Evolutionary conservation across 2,113 vertebrate genomes (phyloP), one percentile per base, ranked within the genome.

Genomic region (Paratilapia polleni): DNA sequence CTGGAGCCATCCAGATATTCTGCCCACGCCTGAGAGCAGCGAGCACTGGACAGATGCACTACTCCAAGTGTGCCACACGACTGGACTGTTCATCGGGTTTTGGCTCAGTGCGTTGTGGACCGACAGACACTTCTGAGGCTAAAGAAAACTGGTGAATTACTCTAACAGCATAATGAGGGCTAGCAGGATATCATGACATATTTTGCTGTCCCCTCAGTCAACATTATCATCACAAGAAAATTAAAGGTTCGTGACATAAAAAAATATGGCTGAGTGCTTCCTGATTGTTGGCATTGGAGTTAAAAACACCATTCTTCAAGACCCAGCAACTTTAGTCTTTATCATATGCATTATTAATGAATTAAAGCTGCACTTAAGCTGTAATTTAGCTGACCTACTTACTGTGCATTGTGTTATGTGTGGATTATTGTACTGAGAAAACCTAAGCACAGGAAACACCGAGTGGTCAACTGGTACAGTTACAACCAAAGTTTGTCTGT

Each of bases 341-440:
- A 89, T 90, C 63, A 38, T 73, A 73, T 95, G 38, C 41, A 94
- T 93, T 91, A 94, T 94, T 92, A 85, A 94, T 90, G 63, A 90
- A 75, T 78, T 68, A 84, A 82, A 87, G 77, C 87, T 85, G 78
- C 93, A 94, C 89, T 94, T 94, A 87, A 89, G 82, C 68, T 81
- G 84, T 78, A 90, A 88, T 91, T 93, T 91, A 90, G 84, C 66
- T 94, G 92, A 94, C 92, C 92, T 87, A 94, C 74, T 92, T 95
- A 84, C 87, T 49, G 66, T 91, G 87, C 81, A 89, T 91, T 85
- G 84, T 90, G 85, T 87, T 82, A 43, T 52, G 43, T 82, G 78
- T 77, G 59, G 62, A 66, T 79, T 77, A 68, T 28, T 76, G 59
- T 61, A 64, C 60, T 8, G 28, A 78, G 20, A 62, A 52, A 64